Evolutionary conservation across 2,113 vertebrate genomes (phyloP).

Genomic region (Gymnobelideus leadbeateri): DNA sequence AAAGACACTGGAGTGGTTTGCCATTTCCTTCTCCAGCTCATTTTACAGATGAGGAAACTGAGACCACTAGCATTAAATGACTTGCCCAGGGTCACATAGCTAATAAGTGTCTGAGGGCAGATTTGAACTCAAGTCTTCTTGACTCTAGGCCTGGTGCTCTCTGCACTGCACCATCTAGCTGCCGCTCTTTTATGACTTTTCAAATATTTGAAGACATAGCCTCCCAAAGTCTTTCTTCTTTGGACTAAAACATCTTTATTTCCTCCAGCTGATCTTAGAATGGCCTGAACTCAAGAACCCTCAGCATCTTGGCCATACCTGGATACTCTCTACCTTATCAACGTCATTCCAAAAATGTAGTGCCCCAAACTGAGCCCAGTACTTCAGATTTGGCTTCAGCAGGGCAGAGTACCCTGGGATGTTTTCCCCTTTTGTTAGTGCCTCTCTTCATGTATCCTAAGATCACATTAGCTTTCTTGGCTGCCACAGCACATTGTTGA

Average conservation of each 20-base stretch:
- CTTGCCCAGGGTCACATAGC: background rate
- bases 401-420: background rate
- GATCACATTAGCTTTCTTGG: background rate
- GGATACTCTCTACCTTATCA: background rate
- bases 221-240: background rate
- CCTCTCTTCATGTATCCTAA: background rate
- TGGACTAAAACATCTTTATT: background rate
- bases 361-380: background rate
- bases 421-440: background rate
- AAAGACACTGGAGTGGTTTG: background rate
- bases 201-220: background rate
- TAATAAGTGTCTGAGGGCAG: background rate
- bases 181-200: background rate
- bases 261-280: background rate
- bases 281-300: background rate
- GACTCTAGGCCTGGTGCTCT: background rate
- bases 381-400: background rate
- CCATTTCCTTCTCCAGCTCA: background rate
- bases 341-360: background rate
- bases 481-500: background rate
- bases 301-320: background rate
- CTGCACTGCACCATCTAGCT: background rate
- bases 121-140: background rate
- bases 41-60: background rate
- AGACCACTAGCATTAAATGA: background rate